Percentiles rank a stretch among this genome's conserved stretches.
phyloP scores from a whole-genome alignment of 1,140 invertebrate genomes.

The Metopolophium dirhodum region DNA sequence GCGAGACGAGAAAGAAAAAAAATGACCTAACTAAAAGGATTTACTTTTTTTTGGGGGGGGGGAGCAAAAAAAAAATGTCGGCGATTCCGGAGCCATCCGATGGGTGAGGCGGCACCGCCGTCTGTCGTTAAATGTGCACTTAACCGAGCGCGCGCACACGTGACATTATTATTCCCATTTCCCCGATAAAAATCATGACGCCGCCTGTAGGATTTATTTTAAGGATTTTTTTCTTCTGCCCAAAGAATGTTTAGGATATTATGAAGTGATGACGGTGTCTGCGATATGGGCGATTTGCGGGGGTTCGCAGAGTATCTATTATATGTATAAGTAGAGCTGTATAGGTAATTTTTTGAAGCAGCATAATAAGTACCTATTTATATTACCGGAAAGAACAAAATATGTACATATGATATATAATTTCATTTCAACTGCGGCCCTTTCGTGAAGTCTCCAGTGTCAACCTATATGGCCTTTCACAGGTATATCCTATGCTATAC shows the following conservation, averaged over 20 bases:
- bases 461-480: not conserved
- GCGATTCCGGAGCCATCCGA: not conserved
- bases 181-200: not conserved
- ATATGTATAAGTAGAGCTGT: not conserved
- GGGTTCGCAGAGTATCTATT: no score
- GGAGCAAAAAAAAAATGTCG: not conserved
- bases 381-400: no score
- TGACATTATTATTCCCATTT: not conserved
- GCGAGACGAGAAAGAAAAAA: not conserved
- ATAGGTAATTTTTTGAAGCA: not conserved
- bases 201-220: not conserved
- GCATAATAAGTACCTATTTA: not conserved
- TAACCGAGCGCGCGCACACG: not conserved
- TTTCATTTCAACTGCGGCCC: not conserved
- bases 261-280: not conserved
- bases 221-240: not conserved
- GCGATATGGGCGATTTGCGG: not conserved
- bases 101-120: no score
- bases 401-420: not conserved
- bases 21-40: not conserved
- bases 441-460: no score
- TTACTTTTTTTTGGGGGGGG: not conserved
- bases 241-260: not conserved
- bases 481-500: not conserved
- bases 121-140: not conserved